Evolutionary conservation across 92 coral and sea anemone genomes (phyloP).

Genomic region (Muricea muricata): DNA sequence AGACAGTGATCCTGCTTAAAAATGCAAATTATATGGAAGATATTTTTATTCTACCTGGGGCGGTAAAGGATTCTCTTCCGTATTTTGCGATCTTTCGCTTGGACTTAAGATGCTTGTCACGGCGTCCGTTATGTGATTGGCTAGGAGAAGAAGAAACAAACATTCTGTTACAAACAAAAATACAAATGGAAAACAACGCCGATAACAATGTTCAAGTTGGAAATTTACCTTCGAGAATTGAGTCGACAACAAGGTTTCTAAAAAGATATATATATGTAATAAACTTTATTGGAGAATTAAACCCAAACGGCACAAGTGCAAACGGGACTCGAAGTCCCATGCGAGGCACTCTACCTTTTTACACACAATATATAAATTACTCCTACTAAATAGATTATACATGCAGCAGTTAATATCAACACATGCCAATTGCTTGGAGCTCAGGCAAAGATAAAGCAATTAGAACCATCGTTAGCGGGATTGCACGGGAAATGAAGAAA

Average conservation of each 20-base stretch:
- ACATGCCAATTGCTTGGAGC: no score
- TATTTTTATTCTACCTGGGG: slow-evolving; percentile 63
- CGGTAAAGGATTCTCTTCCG: slow-evolving; percentile 53
- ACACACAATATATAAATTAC: no score
- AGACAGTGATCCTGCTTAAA: not conserved
- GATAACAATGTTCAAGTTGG: not conserved
- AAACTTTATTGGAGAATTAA: no score
- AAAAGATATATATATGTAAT: not conserved
- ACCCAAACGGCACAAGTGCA: no score
- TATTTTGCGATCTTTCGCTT: slow-evolving; percentile 57
- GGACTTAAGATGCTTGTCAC: slow-evolving; percentile 95
- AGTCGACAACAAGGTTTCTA: slow-evolving; percentile 89
- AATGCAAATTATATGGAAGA: not conserved
- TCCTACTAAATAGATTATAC: no score
- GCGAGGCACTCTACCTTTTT: no score
- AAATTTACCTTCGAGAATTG: slow-evolving; percentile 82
- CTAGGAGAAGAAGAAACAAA: slow-evolving; percentile 1
- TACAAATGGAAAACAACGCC: not conserved
- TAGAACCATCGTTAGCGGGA: no score
- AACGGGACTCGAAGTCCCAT: no score
- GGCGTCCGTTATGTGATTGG: slow-evolving; percentile 94
- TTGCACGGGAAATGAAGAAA: no score
- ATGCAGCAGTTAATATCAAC: no score
- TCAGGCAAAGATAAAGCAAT: no score
- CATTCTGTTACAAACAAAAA: not conserved